A percentile compares a stretch with the other conserved stretches of the same genome.
phyloP scores from a whole-genome alignment of 2,113 vertebrate species.

The Apteryx owenii region DNA sequence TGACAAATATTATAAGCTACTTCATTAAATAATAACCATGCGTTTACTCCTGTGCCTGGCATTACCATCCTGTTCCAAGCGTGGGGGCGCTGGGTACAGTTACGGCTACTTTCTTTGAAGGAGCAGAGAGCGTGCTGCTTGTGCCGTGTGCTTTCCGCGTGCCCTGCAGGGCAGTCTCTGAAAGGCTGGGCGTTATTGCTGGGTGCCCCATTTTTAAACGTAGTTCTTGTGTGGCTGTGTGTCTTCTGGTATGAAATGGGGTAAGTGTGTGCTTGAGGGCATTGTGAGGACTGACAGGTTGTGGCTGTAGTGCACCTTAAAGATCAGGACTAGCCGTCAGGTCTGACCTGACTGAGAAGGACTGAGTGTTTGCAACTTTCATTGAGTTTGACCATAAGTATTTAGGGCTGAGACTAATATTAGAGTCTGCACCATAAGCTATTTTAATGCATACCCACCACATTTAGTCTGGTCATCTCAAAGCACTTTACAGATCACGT shows the following conservation, averaged over 20 bases:
- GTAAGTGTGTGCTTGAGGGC: rapidly evolving
- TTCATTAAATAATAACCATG: background rate
- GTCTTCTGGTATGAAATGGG: background rate
- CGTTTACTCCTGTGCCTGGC: background rate
- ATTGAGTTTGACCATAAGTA: background rate
- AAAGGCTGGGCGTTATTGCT: background rate
- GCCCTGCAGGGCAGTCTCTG: too few species aligned
- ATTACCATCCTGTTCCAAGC: background rate
- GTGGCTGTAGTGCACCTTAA: background rate
- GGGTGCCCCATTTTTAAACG: rapidly evolving
- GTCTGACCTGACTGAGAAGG: background rate
- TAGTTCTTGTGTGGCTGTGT: rapidly evolving
- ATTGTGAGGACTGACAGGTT: background rate
- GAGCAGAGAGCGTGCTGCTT: background rate
- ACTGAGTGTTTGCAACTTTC: background rate
- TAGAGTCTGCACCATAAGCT: background rate
- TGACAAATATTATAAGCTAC: background rate
- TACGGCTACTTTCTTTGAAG: background rate
- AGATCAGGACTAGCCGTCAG: background rate
- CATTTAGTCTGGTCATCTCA: background rate
- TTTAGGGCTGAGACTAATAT: background rate
- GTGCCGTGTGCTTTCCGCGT: background rate
- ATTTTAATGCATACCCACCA: background rate
- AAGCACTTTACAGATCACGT: background rate
- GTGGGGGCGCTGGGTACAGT: background rate